Evolutionary conservation across 2,113 vertebrate genomes (phyloP).

Genomic region (Taxidea taxus): DNA sequence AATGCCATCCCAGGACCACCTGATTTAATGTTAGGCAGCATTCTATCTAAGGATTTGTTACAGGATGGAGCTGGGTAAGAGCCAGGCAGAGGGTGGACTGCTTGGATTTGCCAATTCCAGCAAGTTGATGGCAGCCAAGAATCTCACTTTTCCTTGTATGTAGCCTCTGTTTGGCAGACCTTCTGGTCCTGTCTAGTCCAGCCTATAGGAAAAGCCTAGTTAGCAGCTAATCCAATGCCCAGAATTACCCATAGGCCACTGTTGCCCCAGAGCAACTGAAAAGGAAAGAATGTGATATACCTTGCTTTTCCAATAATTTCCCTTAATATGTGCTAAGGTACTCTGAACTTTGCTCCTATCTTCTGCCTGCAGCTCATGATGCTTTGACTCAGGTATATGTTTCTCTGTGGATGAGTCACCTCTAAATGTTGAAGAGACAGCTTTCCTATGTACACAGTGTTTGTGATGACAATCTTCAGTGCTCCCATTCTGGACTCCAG

Average conservation of each 20-base stretch:
- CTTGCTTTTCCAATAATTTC: background rate
- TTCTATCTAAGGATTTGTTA: background rate
- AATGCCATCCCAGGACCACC: background rate
- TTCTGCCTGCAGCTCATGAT: background rate
- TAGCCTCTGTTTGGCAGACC: background rate
- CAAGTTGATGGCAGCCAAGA: background rate
- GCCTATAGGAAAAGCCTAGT: background rate
- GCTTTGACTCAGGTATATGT: background rate
- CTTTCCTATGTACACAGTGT: background rate
- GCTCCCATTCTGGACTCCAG: background rate
- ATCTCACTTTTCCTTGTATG: background rate
- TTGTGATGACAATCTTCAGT: background rate
- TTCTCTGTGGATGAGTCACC: background rate
- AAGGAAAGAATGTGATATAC: background rate
- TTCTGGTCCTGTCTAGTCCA: background rate
- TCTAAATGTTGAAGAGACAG: background rate
- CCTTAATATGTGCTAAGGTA: background rate
- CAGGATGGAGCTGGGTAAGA: background rate
- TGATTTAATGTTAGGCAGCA: background rate
- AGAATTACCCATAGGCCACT: background rate
- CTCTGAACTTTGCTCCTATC: background rate
- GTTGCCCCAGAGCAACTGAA: background rate
- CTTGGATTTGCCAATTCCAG: background rate
- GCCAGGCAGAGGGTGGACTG: background rate
- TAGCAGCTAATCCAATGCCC: background rate